phyloP scores from a whole-genome alignment of 2,888 invertebrate genomes.

The Pandemis corylana region DNA sequence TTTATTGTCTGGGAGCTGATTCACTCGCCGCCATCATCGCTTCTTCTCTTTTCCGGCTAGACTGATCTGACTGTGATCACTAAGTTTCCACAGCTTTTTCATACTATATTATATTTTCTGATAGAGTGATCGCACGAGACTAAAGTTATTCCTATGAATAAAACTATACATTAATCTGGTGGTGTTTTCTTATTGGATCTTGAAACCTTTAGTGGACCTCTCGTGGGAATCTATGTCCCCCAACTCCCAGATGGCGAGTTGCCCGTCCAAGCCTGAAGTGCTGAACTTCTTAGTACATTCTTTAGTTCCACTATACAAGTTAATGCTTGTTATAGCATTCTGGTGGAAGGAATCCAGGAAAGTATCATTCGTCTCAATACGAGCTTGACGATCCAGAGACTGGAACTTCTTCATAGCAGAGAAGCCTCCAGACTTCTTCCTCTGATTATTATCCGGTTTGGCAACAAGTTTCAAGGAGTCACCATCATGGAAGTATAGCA shows the following conservation, averaged over 20 bases:
- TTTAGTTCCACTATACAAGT: slow-evolving; percentile 90
- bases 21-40: slow-evolving; percentile 69
- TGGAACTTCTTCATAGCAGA: slow-evolving; percentile 99
- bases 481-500: slow-evolving; percentile 91
- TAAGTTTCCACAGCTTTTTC: slow-evolving; percentile 70
- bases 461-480: slow-evolving; percentile 90
- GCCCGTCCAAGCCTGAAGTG: slow-evolving; percentile 97
- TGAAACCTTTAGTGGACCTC: slow-evolving; percentile 88
- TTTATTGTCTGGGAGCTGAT: slow-evolving; percentile 72
- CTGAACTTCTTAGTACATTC: slow-evolving; percentile 92
- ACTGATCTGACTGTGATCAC: slow-evolving; percentile 81
- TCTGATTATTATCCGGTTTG: slow-evolving; percentile 95
- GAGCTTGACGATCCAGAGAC: slow-evolving; percentile 96
- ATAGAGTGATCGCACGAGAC: slow-evolving; percentile 78
- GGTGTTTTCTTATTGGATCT: slow-evolving; percentile 78
- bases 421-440: slow-evolving; percentile 94
- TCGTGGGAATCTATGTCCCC: slow-evolving; percentile 90
- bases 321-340: slow-evolving; percentile 96
- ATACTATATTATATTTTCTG: slow-evolving; percentile 58
- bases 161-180: slow-evolving; percentile 67
- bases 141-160: slow-evolving; percentile 78
- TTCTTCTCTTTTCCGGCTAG: slow-evolving; percentile 68
- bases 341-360: slow-evolving; percentile 97
- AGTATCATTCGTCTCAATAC: slow-evolving; percentile 94
- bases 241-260: slow-evolving; percentile 98